A percentile compares a stretch with the other conserved stretches of the same genome.
These are phyloP conservation scores for Anolis sagrei DNA, from an alignment of 2,113 vertebrate species.

Conservation along the genomic window DNA sequence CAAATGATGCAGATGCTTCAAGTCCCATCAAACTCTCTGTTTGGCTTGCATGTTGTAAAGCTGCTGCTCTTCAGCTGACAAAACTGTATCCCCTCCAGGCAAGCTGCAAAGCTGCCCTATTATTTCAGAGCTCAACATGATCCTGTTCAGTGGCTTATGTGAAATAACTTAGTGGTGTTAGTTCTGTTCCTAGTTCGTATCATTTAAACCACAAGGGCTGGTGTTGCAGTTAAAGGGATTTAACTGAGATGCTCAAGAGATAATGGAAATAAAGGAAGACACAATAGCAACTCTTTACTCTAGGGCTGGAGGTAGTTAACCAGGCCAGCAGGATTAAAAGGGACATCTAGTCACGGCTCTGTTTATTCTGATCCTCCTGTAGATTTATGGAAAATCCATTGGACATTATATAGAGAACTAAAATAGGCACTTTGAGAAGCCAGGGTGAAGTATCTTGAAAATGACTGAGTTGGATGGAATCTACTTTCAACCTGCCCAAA, in stretches of 20 bases:
- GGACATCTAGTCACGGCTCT: background rate
- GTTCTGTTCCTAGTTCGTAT: background rate
- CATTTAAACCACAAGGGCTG: slow-evolving; percentile 34
- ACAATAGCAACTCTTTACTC: slow-evolving; percentile 14
- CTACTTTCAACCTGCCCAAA: background rate
- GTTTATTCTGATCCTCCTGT: background rate
- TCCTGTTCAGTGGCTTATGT: slow-evolving; percentile 6
- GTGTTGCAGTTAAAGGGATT: slow-evolving; percentile 4
- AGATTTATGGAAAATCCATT: background rate
- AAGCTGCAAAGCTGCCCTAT: slow-evolving; percentile 19
- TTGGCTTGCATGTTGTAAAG: slow-evolving; percentile 45
- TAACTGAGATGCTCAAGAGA: slow-evolving; percentile 8
- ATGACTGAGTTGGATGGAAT: background rate
- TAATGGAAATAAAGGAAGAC: background rate
- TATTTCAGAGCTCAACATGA: slow-evolving; percentile 44
- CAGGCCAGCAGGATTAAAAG: background rate
- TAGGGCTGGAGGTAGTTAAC: background rate
- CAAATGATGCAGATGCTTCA: slow-evolving; percentile 59
- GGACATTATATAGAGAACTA: background rate
- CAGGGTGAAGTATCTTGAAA: background rate
- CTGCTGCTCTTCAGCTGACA: slow-evolving; percentile 33
- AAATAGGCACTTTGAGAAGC: background rate
- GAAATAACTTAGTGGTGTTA: slow-evolving; percentile 24
- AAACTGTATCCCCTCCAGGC: slow-evolving; percentile 19
- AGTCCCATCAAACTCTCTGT: slow-evolving; percentile 51